Conservation (phyloP, 2,797 vertebrate species). For the Epinephelus malabaricus region DNA sequence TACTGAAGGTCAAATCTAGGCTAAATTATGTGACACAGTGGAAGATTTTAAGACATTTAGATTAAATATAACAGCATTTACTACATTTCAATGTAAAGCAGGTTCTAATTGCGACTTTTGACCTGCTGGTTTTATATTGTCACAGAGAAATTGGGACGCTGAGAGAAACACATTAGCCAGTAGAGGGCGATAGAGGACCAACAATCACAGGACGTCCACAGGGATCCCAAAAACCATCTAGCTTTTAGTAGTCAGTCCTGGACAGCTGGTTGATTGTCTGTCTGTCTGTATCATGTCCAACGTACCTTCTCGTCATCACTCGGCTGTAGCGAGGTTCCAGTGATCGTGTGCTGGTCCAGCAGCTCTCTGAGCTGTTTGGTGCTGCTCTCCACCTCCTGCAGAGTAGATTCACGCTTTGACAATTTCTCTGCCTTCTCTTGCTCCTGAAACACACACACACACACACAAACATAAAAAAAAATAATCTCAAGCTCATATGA, state of each 20-base stretch:
- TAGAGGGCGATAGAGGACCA: slow-evolving; percentile 9
- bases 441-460: slow-evolving; percentile 80
- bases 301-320: slow-evolving; percentile 85
- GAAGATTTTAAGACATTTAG: too few species aligned
- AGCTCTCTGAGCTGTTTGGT: slow-evolving; percentile 82
- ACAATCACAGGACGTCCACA: not conserved
- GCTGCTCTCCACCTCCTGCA: slow-evolving; percentile 87
- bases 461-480: not conserved
- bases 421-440: slow-evolving; percentile 90
- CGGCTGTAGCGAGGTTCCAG: slow-evolving; percentile 60
- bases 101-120: not conserved
- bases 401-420: slow-evolving; percentile 79
- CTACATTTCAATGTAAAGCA: not conserved
- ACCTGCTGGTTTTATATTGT: not conserved
- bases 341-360: slow-evolving; percentile 71
- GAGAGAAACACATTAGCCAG: not conserved
- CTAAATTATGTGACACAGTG: too few species aligned
- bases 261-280: not conserved
- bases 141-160: not conserved
- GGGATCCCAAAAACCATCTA: not conserved
- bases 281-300: not conserved
- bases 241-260: not conserved
- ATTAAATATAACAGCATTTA: not conserved
- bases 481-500: not conserved
- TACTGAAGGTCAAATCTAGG: too few species aligned